phyloP scores from a whole-genome alignment of 2,113 vertebrate genomes.

The Herpetotheres cachinnans region DNA sequence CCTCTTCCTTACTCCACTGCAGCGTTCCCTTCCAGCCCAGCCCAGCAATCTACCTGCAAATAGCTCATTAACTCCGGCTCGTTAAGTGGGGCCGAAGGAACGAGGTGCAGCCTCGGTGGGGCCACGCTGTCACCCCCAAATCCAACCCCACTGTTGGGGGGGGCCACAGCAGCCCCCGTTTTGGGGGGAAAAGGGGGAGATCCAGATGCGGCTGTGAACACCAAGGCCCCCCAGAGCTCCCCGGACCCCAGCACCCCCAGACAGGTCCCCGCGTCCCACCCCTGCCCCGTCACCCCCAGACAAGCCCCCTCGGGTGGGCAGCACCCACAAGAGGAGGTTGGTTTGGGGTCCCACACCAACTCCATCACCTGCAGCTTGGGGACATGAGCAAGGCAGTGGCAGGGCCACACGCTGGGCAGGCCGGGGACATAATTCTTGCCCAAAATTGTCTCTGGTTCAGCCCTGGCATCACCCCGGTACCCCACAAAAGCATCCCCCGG shows the following conservation, averaged over 20 bases:
- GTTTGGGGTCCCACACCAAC: background rate
- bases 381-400: background rate
- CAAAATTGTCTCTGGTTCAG: background rate
- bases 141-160: background rate
- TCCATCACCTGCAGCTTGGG: background rate
- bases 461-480: background rate
- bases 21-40: background rate
- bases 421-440: background rate
- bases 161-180: background rate
- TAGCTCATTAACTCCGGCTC: background rate
- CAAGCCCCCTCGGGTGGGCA: too few species aligned
- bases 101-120: background rate
- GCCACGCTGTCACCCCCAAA: too few species aligned
- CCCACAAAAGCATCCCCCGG: background rate
- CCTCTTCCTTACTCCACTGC: background rate
- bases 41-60: background rate
- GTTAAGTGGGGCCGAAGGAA: background rate
- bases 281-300: background rate
- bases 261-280: background rate
- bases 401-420: background rate
- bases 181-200: background rate
- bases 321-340: background rate
- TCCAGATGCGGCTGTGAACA: too few species aligned
- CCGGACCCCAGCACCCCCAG: fast-evolving
- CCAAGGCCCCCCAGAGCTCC: background rate